Evolutionary conservation across 2,113 vertebrate genomes (phyloP).

Genomic region (Poeciliopsis retropinna): DNA sequence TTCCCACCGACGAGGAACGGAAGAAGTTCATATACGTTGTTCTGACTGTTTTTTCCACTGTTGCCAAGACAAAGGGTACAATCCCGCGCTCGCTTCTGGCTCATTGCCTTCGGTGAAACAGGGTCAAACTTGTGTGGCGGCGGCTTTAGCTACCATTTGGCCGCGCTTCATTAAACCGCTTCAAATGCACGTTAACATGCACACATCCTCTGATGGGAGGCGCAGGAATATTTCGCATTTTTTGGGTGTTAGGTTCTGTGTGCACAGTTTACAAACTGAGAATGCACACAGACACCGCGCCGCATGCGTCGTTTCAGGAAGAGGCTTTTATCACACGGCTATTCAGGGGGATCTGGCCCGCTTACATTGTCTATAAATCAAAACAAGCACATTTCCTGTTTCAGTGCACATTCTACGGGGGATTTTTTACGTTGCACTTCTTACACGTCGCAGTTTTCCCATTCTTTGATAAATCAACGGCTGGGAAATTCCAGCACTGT

Average conservation of each 20-base stretch:
- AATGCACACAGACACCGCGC: slow-evolving; percentile 21
- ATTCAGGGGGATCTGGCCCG: slow-evolving; percentile 3
- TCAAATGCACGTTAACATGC: slow-evolving; percentile 77
- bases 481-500: neutral
- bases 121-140: slow-evolving; percentile 81
- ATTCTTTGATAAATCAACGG: neutral
- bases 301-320: slow-evolving; percentile 6
- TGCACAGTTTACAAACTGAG: slow-evolving; percentile 47
- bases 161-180: slow-evolving; percentile 83
- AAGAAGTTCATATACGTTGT: slow-evolving; percentile 46
- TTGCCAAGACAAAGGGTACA: slow-evolving; percentile 51
- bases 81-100: slow-evolving; percentile 66
- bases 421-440: neutral
- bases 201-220: slow-evolving; percentile 59
- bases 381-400: slow-evolving; percentile 1
- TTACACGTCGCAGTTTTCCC: neutral
- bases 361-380: slow-evolving; percentile 1
- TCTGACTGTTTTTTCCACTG: slow-evolving; percentile 32
- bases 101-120: slow-evolving; percentile 79
- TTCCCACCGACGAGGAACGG: slow-evolving; percentile 12
- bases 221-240: slow-evolving; percentile 55
- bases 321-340: slow-evolving; percentile 6
- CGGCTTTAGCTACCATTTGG: slow-evolving; percentile 72
- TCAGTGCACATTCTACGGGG: neutral
- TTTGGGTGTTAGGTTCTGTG: slow-evolving; percentile 49